Evolutionary conservation across 2,888 invertebrate species (phyloP).

Genomic region (Priocnemis perturbator): DNA sequence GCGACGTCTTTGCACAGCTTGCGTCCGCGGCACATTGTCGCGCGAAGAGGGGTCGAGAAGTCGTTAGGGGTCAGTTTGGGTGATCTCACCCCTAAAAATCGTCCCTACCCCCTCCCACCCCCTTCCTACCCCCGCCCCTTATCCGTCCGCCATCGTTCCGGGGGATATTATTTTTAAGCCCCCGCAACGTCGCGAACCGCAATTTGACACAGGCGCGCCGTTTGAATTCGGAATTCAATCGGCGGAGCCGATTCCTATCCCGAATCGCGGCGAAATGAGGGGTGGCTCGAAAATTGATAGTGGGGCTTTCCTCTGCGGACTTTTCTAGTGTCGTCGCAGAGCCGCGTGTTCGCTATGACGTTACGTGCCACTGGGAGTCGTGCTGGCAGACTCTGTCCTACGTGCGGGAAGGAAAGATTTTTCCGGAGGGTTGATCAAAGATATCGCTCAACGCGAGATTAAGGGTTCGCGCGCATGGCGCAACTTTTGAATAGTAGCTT

Average conservation of each 20-base stretch:
- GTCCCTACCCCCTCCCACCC: conserved; percentile 20
- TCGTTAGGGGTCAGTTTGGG: conserved; percentile 76
- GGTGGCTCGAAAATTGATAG: conserved; percentile 59
- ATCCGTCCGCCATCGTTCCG: conserved; percentile 34
- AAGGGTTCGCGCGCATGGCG: too few relatives aligned
- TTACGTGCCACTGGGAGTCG: too few relatives aligned
- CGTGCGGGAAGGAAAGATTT: too few relatives aligned
- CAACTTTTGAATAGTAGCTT: too few relatives aligned
- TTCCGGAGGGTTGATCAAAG: too few relatives aligned
- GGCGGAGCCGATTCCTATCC: conserved; percentile 58
- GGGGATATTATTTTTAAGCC: conserved; percentile 69
- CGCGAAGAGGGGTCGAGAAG: conserved; percentile 64
- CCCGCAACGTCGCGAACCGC: conserved; percentile 56
- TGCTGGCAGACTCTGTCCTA: too few relatives aligned
- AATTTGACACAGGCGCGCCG: conserved; percentile 71
- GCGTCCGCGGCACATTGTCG: conserved; percentile 26
- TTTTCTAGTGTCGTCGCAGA: neutral
- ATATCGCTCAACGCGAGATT: too few relatives aligned
- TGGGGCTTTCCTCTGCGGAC: neutral
- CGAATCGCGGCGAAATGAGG: conserved; percentile 63
- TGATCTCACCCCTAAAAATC: conserved; percentile 34
- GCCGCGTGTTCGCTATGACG: too few relatives aligned
- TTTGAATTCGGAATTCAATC: conserved; percentile 73
- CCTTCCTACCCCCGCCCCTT: conserved; percentile 40
- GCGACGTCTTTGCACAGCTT: conserved; percentile 62